Evolutionary conservation across 2,113 vertebrate species (phyloP).

Genomic region (Uria lomvia): DNA sequence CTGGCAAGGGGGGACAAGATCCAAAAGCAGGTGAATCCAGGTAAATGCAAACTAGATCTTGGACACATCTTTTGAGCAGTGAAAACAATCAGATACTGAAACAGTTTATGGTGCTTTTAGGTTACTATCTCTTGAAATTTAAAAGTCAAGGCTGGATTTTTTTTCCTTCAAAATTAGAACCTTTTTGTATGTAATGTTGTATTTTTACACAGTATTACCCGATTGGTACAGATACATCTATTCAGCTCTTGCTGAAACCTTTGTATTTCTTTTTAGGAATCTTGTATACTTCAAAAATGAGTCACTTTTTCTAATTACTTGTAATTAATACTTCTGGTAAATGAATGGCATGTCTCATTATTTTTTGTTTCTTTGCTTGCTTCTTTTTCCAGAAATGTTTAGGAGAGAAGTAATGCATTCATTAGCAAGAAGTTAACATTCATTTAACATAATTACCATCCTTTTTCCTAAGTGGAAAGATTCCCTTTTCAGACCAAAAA

Average conservation of each 20-base stretch:
- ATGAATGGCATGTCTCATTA: slow-evolving; percentile 29
- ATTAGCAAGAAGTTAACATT: slow-evolving; percentile 54
- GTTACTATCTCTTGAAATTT: not conserved
- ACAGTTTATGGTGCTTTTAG: not conserved
- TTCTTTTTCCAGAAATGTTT: slow-evolving; percentile 46
- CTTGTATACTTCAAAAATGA: slow-evolving; percentile 5
- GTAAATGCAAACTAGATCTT: not conserved
- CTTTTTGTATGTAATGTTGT: not conserved
- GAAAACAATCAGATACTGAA: not conserved
- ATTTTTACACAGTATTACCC: not conserved
- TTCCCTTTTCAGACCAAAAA: slow-evolving; percentile 34
- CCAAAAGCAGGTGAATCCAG: not conserved
- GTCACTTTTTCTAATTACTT: slow-evolving; percentile 43
- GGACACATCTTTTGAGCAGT: not conserved
- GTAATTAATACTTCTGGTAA: slow-evolving; percentile 49
- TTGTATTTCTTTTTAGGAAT: slow-evolving; percentile 9
- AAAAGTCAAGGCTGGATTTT: not conserved
- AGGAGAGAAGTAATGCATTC: slow-evolving; percentile 41
- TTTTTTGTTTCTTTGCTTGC: slow-evolving; percentile 50
- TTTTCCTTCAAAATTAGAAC: not conserved
- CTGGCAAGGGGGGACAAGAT: not conserved
- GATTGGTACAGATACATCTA: not conserved
- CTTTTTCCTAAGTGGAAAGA: slow-evolving; percentile 26
- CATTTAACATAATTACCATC: slow-evolving; percentile 46
- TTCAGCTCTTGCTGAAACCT: not conserved